Percentiles rank a stretch among this genome's conserved stretches.
Conservation (phyloP, 2,113 vertebrate species). For the Rhipidura dahli region DNA sequence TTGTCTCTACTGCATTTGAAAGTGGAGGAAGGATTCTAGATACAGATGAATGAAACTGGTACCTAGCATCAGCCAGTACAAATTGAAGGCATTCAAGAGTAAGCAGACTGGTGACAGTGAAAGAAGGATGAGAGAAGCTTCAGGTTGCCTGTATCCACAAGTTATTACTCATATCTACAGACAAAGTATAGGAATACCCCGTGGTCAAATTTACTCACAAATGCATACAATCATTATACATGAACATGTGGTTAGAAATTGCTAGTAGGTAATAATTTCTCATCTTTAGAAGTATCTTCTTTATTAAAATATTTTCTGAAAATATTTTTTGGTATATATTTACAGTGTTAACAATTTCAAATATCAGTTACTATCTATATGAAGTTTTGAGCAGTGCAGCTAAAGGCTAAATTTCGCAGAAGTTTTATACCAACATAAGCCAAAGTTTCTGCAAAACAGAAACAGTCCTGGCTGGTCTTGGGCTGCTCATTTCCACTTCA, state of each 20-base stretch:
- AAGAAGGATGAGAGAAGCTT: background rate
- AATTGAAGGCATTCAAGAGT: background rate
- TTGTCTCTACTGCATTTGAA: background rate
- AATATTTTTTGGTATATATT: background rate
- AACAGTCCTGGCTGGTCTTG: background rate
- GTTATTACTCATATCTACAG: background rate
- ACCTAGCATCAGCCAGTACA: background rate
- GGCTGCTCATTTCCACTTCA: background rate
- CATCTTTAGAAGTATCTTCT: background rate
- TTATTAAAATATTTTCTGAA: background rate
- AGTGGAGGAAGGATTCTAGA: background rate
- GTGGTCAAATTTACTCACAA: background rate
- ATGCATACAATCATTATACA: background rate
- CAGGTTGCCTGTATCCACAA: background rate
- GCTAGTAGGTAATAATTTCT: background rate
- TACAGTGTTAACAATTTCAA: background rate
- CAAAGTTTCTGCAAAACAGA: background rate
- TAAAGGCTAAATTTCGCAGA: background rate
- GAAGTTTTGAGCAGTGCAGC: background rate
- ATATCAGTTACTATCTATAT: background rate
- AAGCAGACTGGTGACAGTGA: background rate
- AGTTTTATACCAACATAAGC: background rate
- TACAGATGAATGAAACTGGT: background rate
- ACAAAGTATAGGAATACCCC: background rate
- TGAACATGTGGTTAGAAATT: background rate